These are phyloP conservation scores for Micrastur ruficollis DNA, from an alignment of 2,797 vertebrate species.

Conservation along the genomic window DNA sequence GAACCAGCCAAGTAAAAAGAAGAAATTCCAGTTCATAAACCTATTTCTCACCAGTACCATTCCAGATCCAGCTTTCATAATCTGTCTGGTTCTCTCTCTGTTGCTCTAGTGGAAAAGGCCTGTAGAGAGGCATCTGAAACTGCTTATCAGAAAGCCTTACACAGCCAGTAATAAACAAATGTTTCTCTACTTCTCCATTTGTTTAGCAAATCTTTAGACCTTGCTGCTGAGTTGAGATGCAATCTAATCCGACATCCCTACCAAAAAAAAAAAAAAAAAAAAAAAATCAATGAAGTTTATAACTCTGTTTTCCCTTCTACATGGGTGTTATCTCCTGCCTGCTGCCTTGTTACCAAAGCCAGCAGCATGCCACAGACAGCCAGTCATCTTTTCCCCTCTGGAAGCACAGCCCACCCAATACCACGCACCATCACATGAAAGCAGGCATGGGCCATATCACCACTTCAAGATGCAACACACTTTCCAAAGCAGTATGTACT, in stretches of 20 bases:
- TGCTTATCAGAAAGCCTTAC: not conserved
- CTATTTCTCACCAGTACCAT: not conserved
- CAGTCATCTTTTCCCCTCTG: not conserved
- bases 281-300: not conserved
- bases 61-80: not conserved
- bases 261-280: not conserved
- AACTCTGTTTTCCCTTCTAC: not conserved
- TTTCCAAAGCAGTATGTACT: not conserved
- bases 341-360: not conserved
- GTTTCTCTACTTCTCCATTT: not conserved
- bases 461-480: not conserved
- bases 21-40: fast-evolving
- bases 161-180: not conserved
- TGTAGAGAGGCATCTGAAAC: not conserved
- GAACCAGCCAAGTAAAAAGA: not conserved
- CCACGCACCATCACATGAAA: fast-evolving
- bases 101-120: not conserved
- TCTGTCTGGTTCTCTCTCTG: not conserved
- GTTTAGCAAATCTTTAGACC: not conserved
- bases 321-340: not conserved
- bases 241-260: not conserved
- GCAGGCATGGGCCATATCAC: not conserved
- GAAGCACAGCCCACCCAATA: not conserved
- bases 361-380: not conserved
- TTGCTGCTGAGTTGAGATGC: not conserved